A percentile compares a stretch with the other conserved stretches of the same genome.
Conservation (phyloP, 2,797 vertebrate genomes). For the Lepilemur septentrionalis region DNA sequence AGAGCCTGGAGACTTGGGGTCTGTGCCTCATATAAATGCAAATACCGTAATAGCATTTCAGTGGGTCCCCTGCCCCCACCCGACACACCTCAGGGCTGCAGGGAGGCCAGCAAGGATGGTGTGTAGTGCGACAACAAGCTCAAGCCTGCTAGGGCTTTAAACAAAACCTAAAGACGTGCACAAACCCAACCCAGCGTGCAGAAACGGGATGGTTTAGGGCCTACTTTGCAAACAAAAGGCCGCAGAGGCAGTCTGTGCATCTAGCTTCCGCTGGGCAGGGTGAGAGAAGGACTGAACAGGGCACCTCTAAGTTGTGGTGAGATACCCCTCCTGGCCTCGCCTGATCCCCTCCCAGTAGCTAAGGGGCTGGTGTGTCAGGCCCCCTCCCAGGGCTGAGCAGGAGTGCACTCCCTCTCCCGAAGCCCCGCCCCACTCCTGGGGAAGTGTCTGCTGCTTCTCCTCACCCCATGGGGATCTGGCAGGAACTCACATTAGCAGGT, state of each 20-base stretch:
- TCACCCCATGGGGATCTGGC: not conserved
- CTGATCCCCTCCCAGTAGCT: not conserved
- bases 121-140: not conserved
- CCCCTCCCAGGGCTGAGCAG: not conserved
- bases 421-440: not conserved
- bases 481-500: not conserved
- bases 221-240: not conserved
- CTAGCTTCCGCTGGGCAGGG: not conserved
- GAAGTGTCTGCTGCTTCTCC: not conserved
- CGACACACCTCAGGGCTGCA: not conserved
- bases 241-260: not conserved
- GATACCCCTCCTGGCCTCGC: not conserved
- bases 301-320: not conserved
- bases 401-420: not conserved
- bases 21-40: slow-evolving; percentile 81
- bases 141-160: not conserved
- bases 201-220: not conserved
- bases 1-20: slow-evolving; percentile 74
- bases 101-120: not conserved
- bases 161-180: slow-evolving; percentile 39
- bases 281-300: not conserved
- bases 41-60: slow-evolving; percentile 72
- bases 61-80: not conserved
- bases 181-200: not conserved
- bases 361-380: not conserved